These are phyloP conservation scores for Microplitis demolitor DNA, from an alignment of 1,140 invertebrate genomes.

Conservation along the genomic window DNA sequence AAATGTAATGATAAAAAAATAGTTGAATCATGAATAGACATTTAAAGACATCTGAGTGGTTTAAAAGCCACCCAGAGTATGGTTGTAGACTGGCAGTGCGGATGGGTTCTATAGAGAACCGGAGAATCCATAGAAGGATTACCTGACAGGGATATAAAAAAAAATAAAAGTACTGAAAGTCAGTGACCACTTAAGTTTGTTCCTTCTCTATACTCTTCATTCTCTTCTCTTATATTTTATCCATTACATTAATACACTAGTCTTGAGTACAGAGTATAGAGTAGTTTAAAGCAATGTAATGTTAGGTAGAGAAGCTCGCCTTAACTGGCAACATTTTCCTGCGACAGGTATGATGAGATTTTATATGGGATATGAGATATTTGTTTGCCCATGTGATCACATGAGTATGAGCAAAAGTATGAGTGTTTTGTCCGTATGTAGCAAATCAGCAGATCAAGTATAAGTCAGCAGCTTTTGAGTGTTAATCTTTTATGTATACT, in stretches of 20 bases:
- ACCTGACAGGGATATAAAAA: background rate
- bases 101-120: background rate
- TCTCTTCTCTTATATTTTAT: background rate
- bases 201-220: constrained; percentile 6
- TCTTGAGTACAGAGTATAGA: background rate
- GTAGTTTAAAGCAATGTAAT: no score
- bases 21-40: constrained; percentile 12
- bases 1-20: background rate
- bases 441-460: no score
- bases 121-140: constrained; percentile 15
- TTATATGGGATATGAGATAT: background rate
- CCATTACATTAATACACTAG: no score
- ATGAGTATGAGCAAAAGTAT: background rate
- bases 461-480: background rate
- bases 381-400: background rate
- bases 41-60: constrained; percentile 10
- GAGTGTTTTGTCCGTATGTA: no score
- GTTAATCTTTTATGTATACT: constrained; percentile 8
- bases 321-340: constrained; percentile 22
- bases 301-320: background rate
- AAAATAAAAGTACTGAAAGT: background rate
- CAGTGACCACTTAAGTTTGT: constrained; percentile 24
- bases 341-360: constrained; percentile 20
- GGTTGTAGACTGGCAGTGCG: background rate
- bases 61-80: constrained; percentile 14